These are phyloP conservation scores for Argopecten irradians DNA, from an alignment of 1,140 invertebrate species.

Conservation along the genomic window DNA sequence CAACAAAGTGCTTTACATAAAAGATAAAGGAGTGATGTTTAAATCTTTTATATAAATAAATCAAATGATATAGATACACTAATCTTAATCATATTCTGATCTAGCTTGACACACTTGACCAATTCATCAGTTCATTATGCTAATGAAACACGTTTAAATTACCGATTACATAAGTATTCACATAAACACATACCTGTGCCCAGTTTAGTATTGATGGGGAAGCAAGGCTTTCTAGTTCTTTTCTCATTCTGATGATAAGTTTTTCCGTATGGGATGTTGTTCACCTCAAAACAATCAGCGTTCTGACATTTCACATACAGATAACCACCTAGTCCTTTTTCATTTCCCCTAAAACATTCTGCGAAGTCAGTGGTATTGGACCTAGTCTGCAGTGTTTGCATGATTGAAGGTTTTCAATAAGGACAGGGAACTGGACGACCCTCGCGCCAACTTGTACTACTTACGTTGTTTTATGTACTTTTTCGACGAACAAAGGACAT, in stretches of 20 bases:
- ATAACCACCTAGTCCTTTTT: constrained; percentile 33
- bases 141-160: too few relatives aligned
- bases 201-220: constrained; percentile 22
- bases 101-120: too few relatives aligned
- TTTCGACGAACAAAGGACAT: too few relatives aligned
- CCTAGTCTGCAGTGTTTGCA: constrained; percentile 29
- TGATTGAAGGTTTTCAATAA: constrained; percentile 1
- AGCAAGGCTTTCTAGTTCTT: not conserved
- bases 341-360: not conserved
- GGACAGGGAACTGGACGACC: not conserved
- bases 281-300: not conserved
- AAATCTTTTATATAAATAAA: too few relatives aligned
- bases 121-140: too few relatives aligned
- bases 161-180: too few relatives aligned
- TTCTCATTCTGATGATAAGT: not conserved
- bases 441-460: not conserved
- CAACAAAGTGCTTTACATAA: too few relatives aligned
- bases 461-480: too few relatives aligned
- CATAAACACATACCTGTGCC: not conserved
- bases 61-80: too few relatives aligned
- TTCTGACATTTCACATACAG: constrained; percentile 5
- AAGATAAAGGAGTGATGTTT: too few relatives aligned
- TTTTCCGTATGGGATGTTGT: too few relatives aligned
- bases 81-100: too few relatives aligned
- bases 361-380: constrained; percentile 32